Conservation (phyloP, 2,888 invertebrate genomes). For the Pristionchus japonicus region DNA sequence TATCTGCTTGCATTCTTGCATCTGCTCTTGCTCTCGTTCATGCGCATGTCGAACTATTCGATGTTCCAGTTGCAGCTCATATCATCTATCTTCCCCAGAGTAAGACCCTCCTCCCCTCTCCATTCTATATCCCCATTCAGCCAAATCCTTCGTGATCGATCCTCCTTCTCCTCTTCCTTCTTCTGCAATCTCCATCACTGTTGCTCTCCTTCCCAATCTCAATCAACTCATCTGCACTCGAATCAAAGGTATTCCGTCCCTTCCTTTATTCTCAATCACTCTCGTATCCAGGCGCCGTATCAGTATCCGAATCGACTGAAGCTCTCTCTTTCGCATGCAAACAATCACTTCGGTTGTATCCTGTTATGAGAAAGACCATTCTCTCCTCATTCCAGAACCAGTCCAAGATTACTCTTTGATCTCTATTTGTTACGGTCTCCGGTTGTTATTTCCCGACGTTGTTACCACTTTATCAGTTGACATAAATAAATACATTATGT, state of each 20-base stretch:
- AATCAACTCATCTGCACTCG: constrained; percentile 43
- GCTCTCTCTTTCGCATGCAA: constrained; percentile 23
- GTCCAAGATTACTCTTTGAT: neutral
- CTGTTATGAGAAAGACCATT: constrained; percentile 39
- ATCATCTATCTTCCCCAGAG: neutral
- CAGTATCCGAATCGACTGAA: neutral
- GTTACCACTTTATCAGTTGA: constrained; percentile 32
- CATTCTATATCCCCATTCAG: neutral
- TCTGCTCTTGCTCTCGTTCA: constrained; percentile 58
- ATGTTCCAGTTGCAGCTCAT: constrained; percentile 41
- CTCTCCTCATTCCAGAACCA: constrained; percentile 17
- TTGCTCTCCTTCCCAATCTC: constrained; percentile 45
- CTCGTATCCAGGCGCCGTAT: constrained; percentile 31
- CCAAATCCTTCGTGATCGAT: constrained; percentile 22
- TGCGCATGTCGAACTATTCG: constrained; percentile 48
- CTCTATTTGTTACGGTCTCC: neutral
- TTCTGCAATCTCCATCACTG: constrained; percentile 40
- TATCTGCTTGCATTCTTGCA: constrained; percentile 54
- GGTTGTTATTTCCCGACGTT: neutral
- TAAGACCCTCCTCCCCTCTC: neutral
- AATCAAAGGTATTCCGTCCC: neutral
- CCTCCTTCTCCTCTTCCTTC: constrained; percentile 42
- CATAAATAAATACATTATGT: constrained; percentile 18
- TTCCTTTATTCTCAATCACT: neutral
- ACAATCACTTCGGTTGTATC: constrained; percentile 34